Evolutionary conservation across 2,113 vertebrate genomes (phyloP).

Genomic region (Thomomys bottae): DNA sequence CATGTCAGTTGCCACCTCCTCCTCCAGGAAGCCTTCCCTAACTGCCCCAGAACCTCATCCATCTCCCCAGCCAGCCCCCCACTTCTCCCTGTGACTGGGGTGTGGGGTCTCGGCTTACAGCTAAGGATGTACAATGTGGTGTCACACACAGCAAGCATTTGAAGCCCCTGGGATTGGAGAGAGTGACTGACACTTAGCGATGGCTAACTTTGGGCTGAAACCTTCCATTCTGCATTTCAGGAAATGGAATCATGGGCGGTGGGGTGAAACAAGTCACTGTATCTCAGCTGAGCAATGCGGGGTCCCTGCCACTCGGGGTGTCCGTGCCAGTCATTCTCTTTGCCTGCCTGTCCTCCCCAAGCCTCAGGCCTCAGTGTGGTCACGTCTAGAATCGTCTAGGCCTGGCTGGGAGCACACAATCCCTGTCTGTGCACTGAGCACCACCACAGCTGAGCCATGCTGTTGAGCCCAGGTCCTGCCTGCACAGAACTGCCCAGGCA

Average conservation of each 20-base stretch:
- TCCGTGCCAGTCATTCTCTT: too few species aligned
- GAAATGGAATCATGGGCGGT: too few species aligned
- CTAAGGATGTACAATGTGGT: background rate
- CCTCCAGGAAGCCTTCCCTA: conserved; percentile 1
- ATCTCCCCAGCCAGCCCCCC: background rate
- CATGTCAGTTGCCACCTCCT: background rate
- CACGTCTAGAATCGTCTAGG: background rate
- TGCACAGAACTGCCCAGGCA: background rate
- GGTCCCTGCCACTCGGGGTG: too few species aligned
- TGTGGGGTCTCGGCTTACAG: background rate
- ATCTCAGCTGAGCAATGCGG: background rate
- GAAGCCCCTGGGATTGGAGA: too few species aligned
- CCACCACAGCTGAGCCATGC: background rate
- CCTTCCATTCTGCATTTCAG: too few species aligned
- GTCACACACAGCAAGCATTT: too few species aligned
- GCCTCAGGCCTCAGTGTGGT: background rate
- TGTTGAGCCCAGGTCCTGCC: background rate
- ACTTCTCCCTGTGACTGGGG: background rate
- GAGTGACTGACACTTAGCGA: too few species aligned
- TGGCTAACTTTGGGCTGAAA: too few species aligned
- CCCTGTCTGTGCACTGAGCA: background rate
- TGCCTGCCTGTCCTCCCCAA: background rate
- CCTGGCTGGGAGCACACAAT: background rate
- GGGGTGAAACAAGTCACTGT: background rate
- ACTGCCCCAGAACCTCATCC: background rate